A percentile compares a stretch with the other conserved stretches of the same genome.
Conservation (phyloP, 1,140 invertebrate species). For the Philaenus spumarius region DNA sequence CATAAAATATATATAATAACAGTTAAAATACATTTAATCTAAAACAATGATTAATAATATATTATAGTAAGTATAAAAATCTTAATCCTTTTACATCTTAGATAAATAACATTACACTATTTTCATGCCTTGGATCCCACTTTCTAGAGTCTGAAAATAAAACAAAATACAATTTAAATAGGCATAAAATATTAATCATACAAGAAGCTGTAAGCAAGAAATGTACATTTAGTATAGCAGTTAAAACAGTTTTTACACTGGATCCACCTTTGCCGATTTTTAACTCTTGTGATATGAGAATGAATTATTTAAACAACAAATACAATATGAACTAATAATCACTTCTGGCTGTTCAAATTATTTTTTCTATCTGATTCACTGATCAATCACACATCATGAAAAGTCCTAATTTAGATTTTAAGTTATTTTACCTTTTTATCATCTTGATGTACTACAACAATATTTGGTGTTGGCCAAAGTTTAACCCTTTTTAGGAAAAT, state of each 20-base stretch:
- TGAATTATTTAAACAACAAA: not conserved
- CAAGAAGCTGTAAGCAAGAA: not conserved
- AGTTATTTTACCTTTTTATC: too few species aligned
- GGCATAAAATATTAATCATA: not conserved
- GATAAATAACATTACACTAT: slow-evolving; percentile 19
- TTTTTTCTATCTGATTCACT: not conserved
- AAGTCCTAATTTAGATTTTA: too few species aligned
- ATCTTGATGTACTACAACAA: too few species aligned
- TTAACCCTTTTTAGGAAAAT: too few species aligned
- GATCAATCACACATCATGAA: too few species aligned
- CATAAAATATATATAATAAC: too few species aligned
- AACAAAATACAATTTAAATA: slow-evolving; percentile 13
- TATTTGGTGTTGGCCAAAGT: too few species aligned
- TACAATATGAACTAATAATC: not conserved
- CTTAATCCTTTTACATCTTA: too few species aligned
- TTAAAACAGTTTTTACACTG: not conserved
- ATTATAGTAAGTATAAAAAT: too few species aligned
- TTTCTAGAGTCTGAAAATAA: slow-evolving; percentile 38
- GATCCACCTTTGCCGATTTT: not conserved
- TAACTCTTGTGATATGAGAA: not conserved
- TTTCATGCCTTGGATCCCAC: slow-evolving; percentile 36
- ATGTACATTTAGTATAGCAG: not conserved
- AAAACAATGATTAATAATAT: too few species aligned
- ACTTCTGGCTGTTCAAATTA: not conserved
- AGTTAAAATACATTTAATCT: too few species aligned